Evolutionary conservation across 2,888 invertebrate species (phyloP).

Genomic region (Metellina segmentata): DNA sequence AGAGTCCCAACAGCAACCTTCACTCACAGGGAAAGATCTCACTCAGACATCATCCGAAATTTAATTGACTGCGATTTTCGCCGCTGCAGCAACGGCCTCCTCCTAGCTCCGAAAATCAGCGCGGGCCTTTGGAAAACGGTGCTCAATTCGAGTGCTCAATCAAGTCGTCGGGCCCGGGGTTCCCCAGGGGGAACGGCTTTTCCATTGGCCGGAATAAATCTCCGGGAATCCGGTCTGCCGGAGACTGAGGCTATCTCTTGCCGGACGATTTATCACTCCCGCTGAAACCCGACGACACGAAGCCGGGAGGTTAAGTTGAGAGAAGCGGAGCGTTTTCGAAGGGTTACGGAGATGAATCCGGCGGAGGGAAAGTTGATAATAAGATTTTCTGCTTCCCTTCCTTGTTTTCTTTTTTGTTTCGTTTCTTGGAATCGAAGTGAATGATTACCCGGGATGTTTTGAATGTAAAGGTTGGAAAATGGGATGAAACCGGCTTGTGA

Average conservation of each 20-base stretch:
- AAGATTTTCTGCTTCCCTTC: neutral
- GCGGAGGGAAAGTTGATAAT: slow-evolving; percentile 28
- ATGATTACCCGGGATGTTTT: neutral
- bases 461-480: too few relatives aligned
- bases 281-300: slow-evolving; percentile 8
- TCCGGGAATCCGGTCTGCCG: slow-evolving; percentile 2
- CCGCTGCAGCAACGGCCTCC: neutral
- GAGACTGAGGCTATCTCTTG: neutral
- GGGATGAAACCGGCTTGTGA: too few relatives aligned
- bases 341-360: neutral
- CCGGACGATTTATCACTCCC: slow-evolving; percentile 25
- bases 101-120: neutral
- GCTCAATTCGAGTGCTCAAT: slow-evolving; percentile 39
- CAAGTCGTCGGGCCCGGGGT: slow-evolving; percentile 17
- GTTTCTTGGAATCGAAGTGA: neutral
- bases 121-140: slow-evolving; percentile 15
- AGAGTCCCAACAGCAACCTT: too few relatives aligned
- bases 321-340: neutral
- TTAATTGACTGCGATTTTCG: neutral
- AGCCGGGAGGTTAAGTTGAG: slow-evolving; percentile 25
- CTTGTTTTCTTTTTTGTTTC: neutral
- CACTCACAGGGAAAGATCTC: too few relatives aligned
- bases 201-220: slow-evolving; percentile 31
- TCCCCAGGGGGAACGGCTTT: slow-evolving; percentile 4
- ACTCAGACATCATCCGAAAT: too few relatives aligned